Evolutionary conservation across 2,113 vertebrate species (phyloP).

Genomic region (Etheostoma spectabile): DNA sequence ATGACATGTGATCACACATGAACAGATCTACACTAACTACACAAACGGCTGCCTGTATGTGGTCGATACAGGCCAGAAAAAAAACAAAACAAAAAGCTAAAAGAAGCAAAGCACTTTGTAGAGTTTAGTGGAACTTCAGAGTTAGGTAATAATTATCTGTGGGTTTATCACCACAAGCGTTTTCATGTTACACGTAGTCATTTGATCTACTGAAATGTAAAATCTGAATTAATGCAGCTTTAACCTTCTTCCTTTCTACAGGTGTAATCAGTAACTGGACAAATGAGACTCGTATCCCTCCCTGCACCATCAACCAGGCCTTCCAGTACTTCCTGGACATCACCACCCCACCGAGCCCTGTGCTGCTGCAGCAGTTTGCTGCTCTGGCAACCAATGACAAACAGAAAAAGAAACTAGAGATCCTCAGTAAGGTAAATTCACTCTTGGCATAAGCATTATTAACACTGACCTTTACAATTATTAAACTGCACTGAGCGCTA

Average conservation of each 20-base stretch:
- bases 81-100: neutral
- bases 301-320: constrained; percentile 96
- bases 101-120: neutral
- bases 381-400: constrained; percentile 92
- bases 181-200: neutral
- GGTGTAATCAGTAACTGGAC: constrained; percentile 98
- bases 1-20: too few relatives aligned
- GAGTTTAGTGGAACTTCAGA: neutral
- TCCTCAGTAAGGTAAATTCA: constrained; percentile 93
- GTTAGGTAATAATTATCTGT: neutral
- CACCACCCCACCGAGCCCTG: constrained; percentile 93
- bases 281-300: constrained; percentile 90
- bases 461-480: constrained; percentile 32
- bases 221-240: neutral
- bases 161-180: neutral
- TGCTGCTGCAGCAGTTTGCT: constrained; percentile 95
- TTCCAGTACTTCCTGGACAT: constrained; percentile 98
- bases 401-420: constrained; percentile 91
- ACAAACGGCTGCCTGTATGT: neutral
- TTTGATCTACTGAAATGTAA: neutral
- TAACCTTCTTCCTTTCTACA: constrained; percentile 64
- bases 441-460: neutral
- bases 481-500: neutral
- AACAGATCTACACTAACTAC: too few relatives aligned
- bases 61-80: neutral